Base-by-base conservation (phyloP, 2,888 invertebrate genomes). In the Apamea anceps region DNA sequence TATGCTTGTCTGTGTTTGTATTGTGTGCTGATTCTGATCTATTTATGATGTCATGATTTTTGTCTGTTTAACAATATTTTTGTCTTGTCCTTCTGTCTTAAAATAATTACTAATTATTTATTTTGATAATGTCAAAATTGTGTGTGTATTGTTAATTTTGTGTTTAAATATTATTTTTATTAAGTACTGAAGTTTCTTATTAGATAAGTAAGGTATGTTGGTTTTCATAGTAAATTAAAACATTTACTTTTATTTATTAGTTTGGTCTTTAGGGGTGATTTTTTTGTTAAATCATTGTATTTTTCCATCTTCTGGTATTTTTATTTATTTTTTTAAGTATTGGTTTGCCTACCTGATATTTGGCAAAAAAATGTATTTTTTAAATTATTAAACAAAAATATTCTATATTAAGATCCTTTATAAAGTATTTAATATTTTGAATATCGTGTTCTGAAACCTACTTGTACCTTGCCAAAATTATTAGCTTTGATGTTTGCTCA, bases 381-480 rank as follows among this genome's bases (percentile, higher is more conserved):
- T 21, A 3, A 32, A 32, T 32, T 13, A 21, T 32, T 32, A 15
- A 4, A 32, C 4, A 10, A 71, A 25, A 32, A 1, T 51, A 8
- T 71, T 51, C 15, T 71, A 15, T 71, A 2, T 0, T 48, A 15
- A 6, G 21, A 71, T 25, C 51, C 15, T 37, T 10, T 32, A 25
- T 32, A 32, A 54, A 71, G 15, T 15, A 71, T 37, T 25, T 71
- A 25, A 71, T 37, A 37, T 68, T 51, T 74, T 74, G 21, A 42
- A 68, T 10, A 68, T 28, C n/a, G n/a, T n/a, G 21, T 42, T 68
- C n/a, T n/a, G 13, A 37, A 65, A 51, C 2, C 13, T 8, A 51
- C 21, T 51, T 45, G 8, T 18, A 18, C 13, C 6, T 74, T 70
- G 13, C 6, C 15, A 21, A n/a, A n/a, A 54, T 54, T 25, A 18